Evolutionary conservation across 2,797 vertebrate genomes (phyloP), one percentile per base, ranked within the genome.

Genomic region (Taenioides sp.): DNA sequence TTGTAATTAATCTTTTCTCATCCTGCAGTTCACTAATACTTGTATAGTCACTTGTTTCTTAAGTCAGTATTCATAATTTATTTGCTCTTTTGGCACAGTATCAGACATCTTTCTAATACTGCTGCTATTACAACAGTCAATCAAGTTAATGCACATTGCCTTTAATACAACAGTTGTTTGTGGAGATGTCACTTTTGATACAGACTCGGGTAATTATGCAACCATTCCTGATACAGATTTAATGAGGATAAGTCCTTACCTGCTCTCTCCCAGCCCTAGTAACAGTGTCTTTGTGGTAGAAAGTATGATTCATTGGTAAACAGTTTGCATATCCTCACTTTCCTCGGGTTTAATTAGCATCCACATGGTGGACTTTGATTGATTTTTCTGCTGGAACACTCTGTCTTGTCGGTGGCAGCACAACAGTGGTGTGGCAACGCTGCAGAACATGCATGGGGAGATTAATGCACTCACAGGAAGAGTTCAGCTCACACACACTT

Each of bases 331-430:
- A 71, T 77, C 70, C 55, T 81, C 69, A 72, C 85, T 82, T 85
- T 82, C 70, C 69, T 75, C 75, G 74, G 73, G 71, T 86, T 82
- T 87, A 89, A 89, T 90, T 90, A 90, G 79, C 65, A 76, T 74
- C 70, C 67, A 37, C 27, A 71, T 69, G 59, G 73, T 71, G 73
- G 81, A 79, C 81, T 76, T 83, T 87, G 83, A 92, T 89, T 85
- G 83, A 83, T 87, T 87, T 81, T 80, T 71, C 67, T 71, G 67
- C 71, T 34, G n/a, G 72, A 81, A 74, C 72, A 73, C 67, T 77
- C 70, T 0, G 69, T 84, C 82, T 84, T 75, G 70, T 69, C 34
- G 69, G 68, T 77, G 62, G 60, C 68, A 72, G 73, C 10, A 76
- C 67, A 76, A 76, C 57, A 47, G 43, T 47, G 43, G 43, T 47